Evolutionary conservation across 2,797 vertebrate species (phyloP).

Genomic region (Notolabrus celidotus): DNA sequence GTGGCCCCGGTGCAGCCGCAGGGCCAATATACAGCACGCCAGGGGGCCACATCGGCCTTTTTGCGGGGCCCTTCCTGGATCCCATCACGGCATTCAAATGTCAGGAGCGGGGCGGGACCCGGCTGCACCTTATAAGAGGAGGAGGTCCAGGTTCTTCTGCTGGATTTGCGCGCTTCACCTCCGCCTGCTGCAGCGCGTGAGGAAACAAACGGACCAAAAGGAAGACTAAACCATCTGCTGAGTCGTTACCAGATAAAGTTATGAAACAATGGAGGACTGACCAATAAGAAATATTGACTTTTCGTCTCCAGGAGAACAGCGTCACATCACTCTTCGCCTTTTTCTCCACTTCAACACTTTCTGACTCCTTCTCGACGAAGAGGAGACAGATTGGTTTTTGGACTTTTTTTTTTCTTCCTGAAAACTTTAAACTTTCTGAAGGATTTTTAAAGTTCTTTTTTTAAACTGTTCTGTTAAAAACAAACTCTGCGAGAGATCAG

Average conservation of each 20-base stretch:
- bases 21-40: slow-evolving; percentile 86
- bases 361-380: slow-evolving; percentile 2
- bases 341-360: slow-evolving; percentile 14
- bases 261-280: slow-evolving; percentile 76
- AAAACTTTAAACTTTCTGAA: background rate
- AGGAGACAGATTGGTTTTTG: slow-evolving; percentile 24
- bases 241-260: slow-evolving; percentile 32
- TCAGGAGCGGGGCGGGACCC: slow-evolving; percentile 65
- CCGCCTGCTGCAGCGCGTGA: slow-evolving; percentile 33
- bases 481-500: slow-evolving; percentile 14
- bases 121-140: slow-evolving; percentile 78
- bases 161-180: slow-evolving; percentile 66
- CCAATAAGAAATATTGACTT: slow-evolving; percentile 65
- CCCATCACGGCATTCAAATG: slow-evolving; percentile 77
- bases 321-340: slow-evolving; percentile 7
- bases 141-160: slow-evolving; percentile 46
- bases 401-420: slow-evolving; percentile 14
- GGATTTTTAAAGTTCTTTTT: slow-evolving; percentile 52
- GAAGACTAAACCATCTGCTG: slow-evolving; percentile 43
- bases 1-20: slow-evolving; percentile 63
- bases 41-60: slow-evolving; percentile 86
- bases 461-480: background rate
- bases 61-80: slow-evolving; percentile 77
- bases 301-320: slow-evolving; percentile 24
- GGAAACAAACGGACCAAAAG: slow-evolving; percentile 20